These are phyloP conservation scores for Rhinoptilus africanus DNA, from an alignment of 2,113 vertebrate genomes.

Conservation along the genomic window DNA sequence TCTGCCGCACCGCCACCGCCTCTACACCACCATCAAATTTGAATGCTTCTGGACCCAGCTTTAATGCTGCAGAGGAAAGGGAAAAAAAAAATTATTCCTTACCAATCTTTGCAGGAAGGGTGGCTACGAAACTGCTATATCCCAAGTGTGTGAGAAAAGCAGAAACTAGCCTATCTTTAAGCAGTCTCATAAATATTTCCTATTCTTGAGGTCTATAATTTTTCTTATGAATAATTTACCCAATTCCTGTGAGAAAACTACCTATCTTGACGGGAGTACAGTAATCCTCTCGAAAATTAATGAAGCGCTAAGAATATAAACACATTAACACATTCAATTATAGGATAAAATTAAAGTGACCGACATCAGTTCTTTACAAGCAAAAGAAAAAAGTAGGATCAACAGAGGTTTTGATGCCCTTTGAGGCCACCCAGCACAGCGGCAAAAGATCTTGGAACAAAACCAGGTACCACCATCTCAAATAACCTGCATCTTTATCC, in stretches of 20 bases:
- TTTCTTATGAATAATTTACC: constrained; percentile 41
- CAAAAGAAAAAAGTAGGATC: not conserved
- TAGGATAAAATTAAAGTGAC: constrained; percentile 3
- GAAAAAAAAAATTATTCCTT: not conserved
- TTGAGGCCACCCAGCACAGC: not conserved
- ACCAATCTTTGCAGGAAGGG: not conserved
- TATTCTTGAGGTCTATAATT: not conserved
- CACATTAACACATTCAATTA: not conserved
- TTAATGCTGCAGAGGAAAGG: constrained; percentile 80
- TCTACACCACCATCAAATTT: constrained; percentile 96
- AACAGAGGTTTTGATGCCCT: not conserved
- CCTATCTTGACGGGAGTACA: not conserved
- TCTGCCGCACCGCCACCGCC: constrained; percentile 93
- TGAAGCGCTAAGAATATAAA: constrained; percentile 5
- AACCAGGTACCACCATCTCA: not conserved
- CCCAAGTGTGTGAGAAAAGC: not conserved
- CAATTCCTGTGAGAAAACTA: constrained; percentile 12
- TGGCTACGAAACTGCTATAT: not conserved
- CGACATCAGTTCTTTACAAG: not conserved
- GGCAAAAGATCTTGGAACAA: not conserved
- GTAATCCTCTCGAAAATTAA: constrained; percentile 39
- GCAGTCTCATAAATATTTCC: constrained; percentile 22
- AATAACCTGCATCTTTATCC: not conserved
- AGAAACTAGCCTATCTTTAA: constrained; percentile 2
- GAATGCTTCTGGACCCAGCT: constrained; percentile 96